Evolutionary conservation across 2,888 invertebrate species (phyloP), one percentile per base, ranked within the genome.

Genomic region (Lasioglossum figueresi): DNA sequence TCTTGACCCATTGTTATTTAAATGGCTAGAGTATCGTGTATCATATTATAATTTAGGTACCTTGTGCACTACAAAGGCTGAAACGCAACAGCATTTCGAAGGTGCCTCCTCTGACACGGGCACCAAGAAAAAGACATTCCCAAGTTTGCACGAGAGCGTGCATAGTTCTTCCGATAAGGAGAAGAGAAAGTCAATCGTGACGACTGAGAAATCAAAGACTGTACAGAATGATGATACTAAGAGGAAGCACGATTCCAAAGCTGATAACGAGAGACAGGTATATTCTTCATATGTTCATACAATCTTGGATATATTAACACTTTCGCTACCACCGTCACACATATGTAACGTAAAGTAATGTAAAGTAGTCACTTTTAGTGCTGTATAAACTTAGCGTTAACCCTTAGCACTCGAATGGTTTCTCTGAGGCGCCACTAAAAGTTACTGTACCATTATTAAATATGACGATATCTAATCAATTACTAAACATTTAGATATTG

Each of bases 1-100:
- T 52, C 91, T 97, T 1, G 97, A 97, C 93, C 97, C 97, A 0
- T 94, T 97, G n/a, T 93, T 97, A 19, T 95, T 96, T 76, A 95
- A 96, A 66, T 97, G 97, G 96, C 93, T 97, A n/a, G 95, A 96
- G 1, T 97, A 97, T 93, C 95, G 95, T 37, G 91, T 93, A 23
- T 91, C 91, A n/a, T 93, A 92, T 80, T 92, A 93, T 48, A 93
- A 93, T 82, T 89, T 92, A 34, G 91, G 91, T 74, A 86, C 88
- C 10, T 68, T 88, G n/a, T 82, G 81, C 6, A 68, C 90, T 23
- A 91, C 89, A 37, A 83, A 83, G 40, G 75, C 86, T 10, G 91
- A 91, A 76, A 80, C 76, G 27, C 91, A 86, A 63, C 93, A 91
- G 74, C 84, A 89, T 23, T 87, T 89, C 2, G 94, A 94, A 79